These are phyloP conservation scores for Isaurus tuberculatus DNA, from an alignment of 92 coral and sea anemone species.

Conservation along the genomic window DNA sequence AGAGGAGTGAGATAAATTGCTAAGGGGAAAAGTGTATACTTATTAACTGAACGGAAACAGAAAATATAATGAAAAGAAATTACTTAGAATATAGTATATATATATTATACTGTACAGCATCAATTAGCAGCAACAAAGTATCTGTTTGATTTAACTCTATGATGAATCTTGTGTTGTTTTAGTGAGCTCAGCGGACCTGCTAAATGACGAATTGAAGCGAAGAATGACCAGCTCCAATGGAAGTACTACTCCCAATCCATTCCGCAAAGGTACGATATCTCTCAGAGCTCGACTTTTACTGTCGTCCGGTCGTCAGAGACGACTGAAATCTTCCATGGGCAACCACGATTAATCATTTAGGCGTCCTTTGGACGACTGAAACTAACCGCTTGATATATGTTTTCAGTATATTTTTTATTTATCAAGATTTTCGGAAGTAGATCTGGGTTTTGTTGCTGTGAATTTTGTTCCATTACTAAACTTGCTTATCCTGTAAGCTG, in stretches of 20 bases:
- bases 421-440: too few species aligned
- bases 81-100: neutral
- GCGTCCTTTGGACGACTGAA: too few species aligned
- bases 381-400: too few species aligned
- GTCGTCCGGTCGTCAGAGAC: neutral
- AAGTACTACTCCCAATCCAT: slow-evolving; percentile 69
- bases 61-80: neutral
- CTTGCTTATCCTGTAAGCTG: too few species aligned
- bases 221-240: slow-evolving; percentile 74
- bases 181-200: slow-evolving; percentile 92
- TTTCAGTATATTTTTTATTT: too few species aligned
- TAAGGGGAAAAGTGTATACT: neutral
- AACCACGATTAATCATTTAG: too few species aligned
- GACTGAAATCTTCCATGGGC: neutral
- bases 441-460: too few species aligned
- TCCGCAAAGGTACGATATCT: slow-evolving; percentile 63
- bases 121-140: neutral
- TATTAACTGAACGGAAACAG: neutral
- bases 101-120: too few species aligned
- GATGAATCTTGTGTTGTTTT: neutral
- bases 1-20: neutral
- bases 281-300: neutral
- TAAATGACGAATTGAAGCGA: slow-evolving; percentile 91
- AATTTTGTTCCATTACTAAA: too few species aligned
- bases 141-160: neutral